Percentiles rank a stretch among this genome's conserved stretches.
phyloP scores from a whole-genome alignment of 2,113 vertebrate species.

The Labrus mixtus region DNA sequence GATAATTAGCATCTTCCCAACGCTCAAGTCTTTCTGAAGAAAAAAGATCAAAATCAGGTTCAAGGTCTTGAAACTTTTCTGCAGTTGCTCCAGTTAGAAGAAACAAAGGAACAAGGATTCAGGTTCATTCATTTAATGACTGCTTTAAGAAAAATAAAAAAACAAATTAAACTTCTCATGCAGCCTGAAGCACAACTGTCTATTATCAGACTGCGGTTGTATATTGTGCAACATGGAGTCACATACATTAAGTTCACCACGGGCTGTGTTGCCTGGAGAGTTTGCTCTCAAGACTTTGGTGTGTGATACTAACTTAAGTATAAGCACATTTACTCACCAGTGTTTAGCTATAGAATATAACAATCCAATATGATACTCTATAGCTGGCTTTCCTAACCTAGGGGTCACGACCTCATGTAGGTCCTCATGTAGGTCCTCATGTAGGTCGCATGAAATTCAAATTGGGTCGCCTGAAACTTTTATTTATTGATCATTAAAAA shows the following conservation, averaged over 20 bases:
- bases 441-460: no score
- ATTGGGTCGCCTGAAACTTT: no score
- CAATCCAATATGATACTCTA: no score
- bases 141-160: neutral
- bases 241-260: neutral
- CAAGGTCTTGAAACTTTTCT: neutral
- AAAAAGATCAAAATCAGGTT: neutral
- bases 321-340: neutral
- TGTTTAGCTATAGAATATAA: no score
- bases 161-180: neutral
- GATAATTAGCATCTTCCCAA: neutral
- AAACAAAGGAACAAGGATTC: neutral
- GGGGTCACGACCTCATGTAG: no score
- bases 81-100: neutral
- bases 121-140: neutral
- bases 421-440: no score
- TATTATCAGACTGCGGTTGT: neutral
- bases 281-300: neutral
- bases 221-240: neutral
- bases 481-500: no score
- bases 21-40: neutral
- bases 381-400: no score
- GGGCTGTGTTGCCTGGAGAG: neutral
- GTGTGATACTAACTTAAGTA: no score
- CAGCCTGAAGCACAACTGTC: neutral